phyloP scores from a whole-genome alignment of 2,797 vertebrate species.

The Lates japonicus region DNA sequence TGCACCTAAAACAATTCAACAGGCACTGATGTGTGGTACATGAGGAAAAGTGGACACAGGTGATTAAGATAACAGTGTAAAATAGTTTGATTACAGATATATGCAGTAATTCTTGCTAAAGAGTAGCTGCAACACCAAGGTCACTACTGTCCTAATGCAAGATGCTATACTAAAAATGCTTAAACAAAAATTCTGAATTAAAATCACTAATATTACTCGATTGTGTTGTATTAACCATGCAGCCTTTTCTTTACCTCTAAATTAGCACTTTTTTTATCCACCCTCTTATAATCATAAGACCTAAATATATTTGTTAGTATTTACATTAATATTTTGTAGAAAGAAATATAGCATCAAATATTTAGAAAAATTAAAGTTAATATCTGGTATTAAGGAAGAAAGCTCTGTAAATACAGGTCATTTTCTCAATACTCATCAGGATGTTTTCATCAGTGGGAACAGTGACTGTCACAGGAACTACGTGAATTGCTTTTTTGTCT shows the following conservation, averaged over 20 bases:
- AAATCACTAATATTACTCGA: neutral
- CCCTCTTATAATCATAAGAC: too few species aligned
- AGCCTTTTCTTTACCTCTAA: too few species aligned
- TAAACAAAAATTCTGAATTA: rapidly evolving
- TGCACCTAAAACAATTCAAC: neutral
- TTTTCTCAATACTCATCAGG: neutral
- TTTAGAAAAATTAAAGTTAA: neutral
- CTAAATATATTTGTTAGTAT: neutral
- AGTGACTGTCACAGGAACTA: neutral
- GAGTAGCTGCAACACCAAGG: neutral
- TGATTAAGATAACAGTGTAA: neutral
- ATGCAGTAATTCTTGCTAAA: neutral
- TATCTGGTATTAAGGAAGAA: neutral
- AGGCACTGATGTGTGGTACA: neutral
- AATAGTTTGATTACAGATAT: neutral
- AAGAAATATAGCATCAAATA: neutral
- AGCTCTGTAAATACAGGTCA: neutral
- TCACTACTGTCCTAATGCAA: neutral
- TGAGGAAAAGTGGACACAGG: neutral
- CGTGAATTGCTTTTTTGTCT: neutral
- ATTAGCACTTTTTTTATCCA: too few species aligned
- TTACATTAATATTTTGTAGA: neutral
- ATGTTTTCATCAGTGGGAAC: neutral
- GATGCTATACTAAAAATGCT: neutral
- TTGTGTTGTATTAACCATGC: neutral